Conservation (phyloP, 2,888 invertebrate genomes). For the Strigamia maritima region DNA sequence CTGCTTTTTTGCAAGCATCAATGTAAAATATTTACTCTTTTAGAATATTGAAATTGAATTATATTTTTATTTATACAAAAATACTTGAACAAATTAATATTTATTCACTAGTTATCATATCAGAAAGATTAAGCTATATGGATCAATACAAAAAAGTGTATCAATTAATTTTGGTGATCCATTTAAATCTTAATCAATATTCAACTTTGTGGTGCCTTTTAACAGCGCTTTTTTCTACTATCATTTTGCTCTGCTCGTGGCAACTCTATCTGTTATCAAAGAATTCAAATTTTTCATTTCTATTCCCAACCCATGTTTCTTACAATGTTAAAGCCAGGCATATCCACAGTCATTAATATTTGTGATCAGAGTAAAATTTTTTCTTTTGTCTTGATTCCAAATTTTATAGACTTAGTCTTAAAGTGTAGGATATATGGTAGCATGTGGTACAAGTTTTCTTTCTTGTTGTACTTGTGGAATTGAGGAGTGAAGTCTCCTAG, state of each 20-base stretch:
- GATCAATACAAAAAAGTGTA: not conserved
- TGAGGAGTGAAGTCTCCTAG: constrained; percentile 20
- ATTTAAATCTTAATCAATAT: not conserved
- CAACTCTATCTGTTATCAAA: constrained; percentile 5
- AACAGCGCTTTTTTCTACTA: not conserved
- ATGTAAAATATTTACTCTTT: no score
- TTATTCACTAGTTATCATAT: not conserved
- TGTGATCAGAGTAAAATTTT: constrained; percentile 5
- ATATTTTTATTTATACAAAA: not conserved
- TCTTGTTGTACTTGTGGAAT: constrained; percentile 28
- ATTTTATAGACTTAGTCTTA: constrained; percentile 5
- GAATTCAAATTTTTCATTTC: constrained; percentile 18
- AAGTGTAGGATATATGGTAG: not conserved
- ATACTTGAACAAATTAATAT: not conserved
- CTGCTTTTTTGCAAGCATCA: no score
- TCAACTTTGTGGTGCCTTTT: not conserved
- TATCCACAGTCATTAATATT: constrained; percentile 26
- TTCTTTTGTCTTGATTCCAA: not conserved
- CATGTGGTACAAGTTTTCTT: constrained; percentile 4
- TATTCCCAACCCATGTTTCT: not conserved
- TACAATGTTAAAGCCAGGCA: not conserved
- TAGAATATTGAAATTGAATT: no score
- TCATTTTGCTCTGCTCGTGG: constrained; percentile 2
- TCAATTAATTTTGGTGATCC: not conserved
- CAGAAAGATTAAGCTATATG: not conserved